phyloP scores from a whole-genome alignment of 2,888 invertebrate genomes.

The Harpagoxenus sublaevis region DNA sequence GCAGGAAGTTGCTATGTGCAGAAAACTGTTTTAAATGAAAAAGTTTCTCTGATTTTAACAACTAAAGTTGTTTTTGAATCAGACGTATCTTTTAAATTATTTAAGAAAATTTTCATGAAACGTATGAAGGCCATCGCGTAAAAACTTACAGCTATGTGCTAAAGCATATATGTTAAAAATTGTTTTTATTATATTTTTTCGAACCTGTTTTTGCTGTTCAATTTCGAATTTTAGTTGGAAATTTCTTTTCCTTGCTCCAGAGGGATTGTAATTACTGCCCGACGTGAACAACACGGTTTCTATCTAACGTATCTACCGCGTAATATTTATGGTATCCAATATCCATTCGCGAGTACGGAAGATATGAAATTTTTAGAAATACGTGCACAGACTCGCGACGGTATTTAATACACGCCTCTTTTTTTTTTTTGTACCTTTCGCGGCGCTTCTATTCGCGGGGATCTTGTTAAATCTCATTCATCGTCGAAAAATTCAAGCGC shows the following conservation, averaged over 20 bases:
- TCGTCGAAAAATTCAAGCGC: constrained; percentile 36
- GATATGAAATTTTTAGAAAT: constrained; percentile 46
- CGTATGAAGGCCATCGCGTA: too few species aligned
- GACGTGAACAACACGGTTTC: neutral
- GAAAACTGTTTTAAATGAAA: constrained; percentile 40
- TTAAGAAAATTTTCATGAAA: constrained; percentile 9
- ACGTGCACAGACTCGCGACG: constrained; percentile 37
- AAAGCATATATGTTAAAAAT: neutral
- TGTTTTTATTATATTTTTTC: constrained; percentile 9
- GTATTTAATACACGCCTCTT: constrained; percentile 38
- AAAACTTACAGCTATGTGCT: neutral
- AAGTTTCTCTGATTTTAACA: constrained; percentile 60
- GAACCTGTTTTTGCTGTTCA: neutral
- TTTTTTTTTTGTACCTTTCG: constrained; percentile 7
- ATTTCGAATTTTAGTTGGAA: neutral
- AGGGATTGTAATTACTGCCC: constrained; percentile 24
- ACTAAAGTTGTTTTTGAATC: constrained; percentile 1
- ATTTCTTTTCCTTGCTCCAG: neutral
- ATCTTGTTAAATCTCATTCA: constrained; percentile 58
- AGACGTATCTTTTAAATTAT: neutral
- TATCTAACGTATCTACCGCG: neutral
- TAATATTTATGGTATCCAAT: constrained; percentile 51
- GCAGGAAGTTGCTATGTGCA: constrained; percentile 51
- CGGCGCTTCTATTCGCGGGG: constrained; percentile 20
- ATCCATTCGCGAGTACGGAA: constrained; percentile 28